phyloP scores from a whole-genome alignment of 2,888 invertebrate species.

The Scaptomyza parva region DNA sequence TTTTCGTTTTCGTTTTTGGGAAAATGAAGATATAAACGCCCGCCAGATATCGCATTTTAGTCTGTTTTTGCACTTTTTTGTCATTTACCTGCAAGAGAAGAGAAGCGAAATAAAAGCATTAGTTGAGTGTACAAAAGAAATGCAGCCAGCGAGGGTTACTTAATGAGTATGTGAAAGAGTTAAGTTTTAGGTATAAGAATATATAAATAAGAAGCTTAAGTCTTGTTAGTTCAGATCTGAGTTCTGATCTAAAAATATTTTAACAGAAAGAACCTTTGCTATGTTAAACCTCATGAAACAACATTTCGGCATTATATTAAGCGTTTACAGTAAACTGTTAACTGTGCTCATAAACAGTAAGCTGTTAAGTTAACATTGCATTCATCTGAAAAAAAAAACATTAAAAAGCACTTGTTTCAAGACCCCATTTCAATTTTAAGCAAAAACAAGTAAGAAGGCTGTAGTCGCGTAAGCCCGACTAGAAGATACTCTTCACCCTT shows the following conservation, averaged over 20 bases:
- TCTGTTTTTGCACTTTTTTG: constrained; percentile 33
- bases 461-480: too few relatives aligned
- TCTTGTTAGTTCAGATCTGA: too few relatives aligned
- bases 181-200: not conserved
- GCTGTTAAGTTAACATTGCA: constrained; percentile 3
- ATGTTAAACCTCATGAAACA: too few relatives aligned
- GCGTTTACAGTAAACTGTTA: not conserved
- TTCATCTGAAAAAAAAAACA: not conserved
- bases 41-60: too few relatives aligned
- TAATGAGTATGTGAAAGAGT: not conserved
- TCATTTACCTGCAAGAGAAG: constrained; percentile 55
- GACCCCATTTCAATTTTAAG: constrained; percentile 6
- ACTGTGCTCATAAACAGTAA: too few relatives aligned
- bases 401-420: constrained; percentile 2
- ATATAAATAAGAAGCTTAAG: too few relatives aligned
- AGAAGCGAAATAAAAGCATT: constrained; percentile 31
- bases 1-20: constrained; percentile 54
- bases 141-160: constrained; percentile 33
- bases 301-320: too few relatives aligned
- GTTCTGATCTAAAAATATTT: too few relatives aligned
- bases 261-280: too few relatives aligned
- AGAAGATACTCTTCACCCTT: too few relatives aligned
- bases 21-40: too few relatives aligned
- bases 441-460: too few relatives aligned
- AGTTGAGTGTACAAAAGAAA: constrained; percentile 41